Percentiles rank a stretch among this genome's conserved stretches.
Evolutionary conservation across 2,113 vertebrate species (phyloP).

Genomic region (Dasyprocta punctata): DNA sequence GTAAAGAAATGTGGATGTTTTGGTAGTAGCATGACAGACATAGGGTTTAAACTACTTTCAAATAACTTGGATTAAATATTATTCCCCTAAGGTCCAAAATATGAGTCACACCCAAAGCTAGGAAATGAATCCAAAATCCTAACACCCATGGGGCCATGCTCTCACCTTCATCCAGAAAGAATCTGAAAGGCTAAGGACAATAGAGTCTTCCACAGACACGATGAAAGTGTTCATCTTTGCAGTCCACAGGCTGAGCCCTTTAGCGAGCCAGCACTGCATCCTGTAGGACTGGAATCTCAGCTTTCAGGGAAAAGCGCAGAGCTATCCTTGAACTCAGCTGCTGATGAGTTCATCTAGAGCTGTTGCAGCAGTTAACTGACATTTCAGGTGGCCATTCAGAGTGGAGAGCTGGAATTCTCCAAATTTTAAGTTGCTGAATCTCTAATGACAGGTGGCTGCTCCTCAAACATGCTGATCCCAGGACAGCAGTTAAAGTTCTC

Average conservation of each 20-base stretch:
- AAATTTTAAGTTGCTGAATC: background rate
- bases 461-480: background rate
- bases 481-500: background rate
- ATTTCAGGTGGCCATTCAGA: background rate
- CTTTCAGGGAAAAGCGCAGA: slow-evolving; percentile 3
- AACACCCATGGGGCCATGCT: background rate
- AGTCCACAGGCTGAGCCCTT: background rate
- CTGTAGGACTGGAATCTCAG: background rate
- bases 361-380: background rate
- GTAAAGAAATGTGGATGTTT: slow-evolving; percentile 27
- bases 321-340: background rate
- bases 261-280: background rate
- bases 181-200: background rate
- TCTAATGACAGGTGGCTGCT: background rate
- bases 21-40: background rate
- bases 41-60: slow-evolving; percentile 50
- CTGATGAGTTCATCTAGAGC: background rate
- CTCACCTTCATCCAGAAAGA: background rate
- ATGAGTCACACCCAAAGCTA: slow-evolving; percentile 51
- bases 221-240: background rate
- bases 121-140: slow-evolving; percentile 23
- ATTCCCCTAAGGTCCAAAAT: slow-evolving; percentile 42
- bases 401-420: background rate
- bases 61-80: slow-evolving; percentile 56
- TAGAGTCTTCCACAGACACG: background rate